Percentiles rank a stretch among this genome's conserved stretches.
Evolutionary conservation across 2,797 vertebrate genomes (phyloP).

Genomic region (Zalophus californianus): DNA sequence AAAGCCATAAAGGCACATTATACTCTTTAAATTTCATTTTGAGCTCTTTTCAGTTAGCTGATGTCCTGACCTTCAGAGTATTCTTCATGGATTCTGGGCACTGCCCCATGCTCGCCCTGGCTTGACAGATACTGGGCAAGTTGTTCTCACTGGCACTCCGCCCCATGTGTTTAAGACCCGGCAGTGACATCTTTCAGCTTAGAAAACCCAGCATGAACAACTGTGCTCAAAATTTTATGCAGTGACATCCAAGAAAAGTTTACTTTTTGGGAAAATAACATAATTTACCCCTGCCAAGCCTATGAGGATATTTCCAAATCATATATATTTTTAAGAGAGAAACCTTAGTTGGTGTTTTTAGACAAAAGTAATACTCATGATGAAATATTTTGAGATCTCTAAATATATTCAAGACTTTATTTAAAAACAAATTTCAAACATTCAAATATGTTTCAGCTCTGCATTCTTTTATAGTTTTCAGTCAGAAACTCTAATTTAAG

Average conservation of each 20-base stretch:
- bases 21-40: neutral
- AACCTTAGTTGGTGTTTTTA: neutral
- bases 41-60: neutral
- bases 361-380: neutral
- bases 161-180: neutral
- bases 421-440: neutral
- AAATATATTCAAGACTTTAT: neutral
- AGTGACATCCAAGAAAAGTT: slow-evolving; percentile 56
- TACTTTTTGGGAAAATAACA: neutral
- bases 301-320: neutral
- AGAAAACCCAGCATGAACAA: slow-evolving; percentile 55
- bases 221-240: slow-evolving; percentile 6
- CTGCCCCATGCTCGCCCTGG: slow-evolving; percentile 11
- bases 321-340: neutral
- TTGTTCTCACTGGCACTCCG: neutral
- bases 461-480: neutral
- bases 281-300: neutral
- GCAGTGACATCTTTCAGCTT: slow-evolving; percentile 43
- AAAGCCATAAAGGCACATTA: neutral
- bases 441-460: neutral
- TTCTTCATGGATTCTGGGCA: slow-evolving; percentile 56
- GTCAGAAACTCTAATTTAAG: neutral
- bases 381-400: neutral
- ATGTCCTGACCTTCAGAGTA: slow-evolving; percentile 63
- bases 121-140: neutral